Percentiles rank a stretch among this genome's conserved stretches.
phyloP scores from a whole-genome alignment of 2,888 invertebrate genomes.

The Eurois occulta region DNA sequence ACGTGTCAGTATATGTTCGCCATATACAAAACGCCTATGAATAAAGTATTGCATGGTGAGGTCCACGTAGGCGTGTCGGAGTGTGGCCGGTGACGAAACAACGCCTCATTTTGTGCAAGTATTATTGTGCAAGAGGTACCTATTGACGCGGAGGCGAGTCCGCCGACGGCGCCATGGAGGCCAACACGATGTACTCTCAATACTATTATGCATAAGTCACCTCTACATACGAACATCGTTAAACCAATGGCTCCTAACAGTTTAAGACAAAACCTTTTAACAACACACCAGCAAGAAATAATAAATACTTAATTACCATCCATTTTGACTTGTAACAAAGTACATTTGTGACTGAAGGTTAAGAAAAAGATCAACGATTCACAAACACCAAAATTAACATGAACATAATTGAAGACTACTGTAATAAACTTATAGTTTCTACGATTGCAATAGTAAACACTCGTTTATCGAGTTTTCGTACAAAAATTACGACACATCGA shows the following conservation, averaged over 20 bases:
- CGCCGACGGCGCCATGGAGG: slow-evolving; percentile 77
- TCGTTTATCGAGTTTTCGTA: slow-evolving; percentile 60
- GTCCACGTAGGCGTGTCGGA: slow-evolving; percentile 84
- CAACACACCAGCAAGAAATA: slow-evolving; percentile 41
- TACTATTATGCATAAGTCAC: slow-evolving; percentile 66
- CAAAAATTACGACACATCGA: slow-evolving; percentile 57
- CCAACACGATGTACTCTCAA: slow-evolving; percentile 72
- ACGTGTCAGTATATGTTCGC: slow-evolving; percentile 35
- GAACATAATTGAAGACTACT: slow-evolving; percentile 20
- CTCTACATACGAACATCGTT: slow-evolving; percentile 48
- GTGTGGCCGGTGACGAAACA: slow-evolving; percentile 85
- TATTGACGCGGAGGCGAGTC: slow-evolving; percentile 82
- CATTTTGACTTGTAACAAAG: slow-evolving; percentile 42
- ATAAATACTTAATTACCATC: slow-evolving; percentile 47
- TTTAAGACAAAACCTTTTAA: slow-evolving; percentile 50
- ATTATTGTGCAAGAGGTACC: slow-evolving; percentile 86
- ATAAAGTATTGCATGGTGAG: slow-evolving; percentile 76
- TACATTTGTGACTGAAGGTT: slow-evolving; percentile 52
- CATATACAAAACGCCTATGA: slow-evolving; percentile 65
- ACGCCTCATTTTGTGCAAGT: slow-evolving; percentile 85
- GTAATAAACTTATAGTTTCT: slow-evolving; percentile 49
- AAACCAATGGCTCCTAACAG: slow-evolving; percentile 41
- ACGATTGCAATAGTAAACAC: slow-evolving; percentile 53
- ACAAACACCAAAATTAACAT: slow-evolving; percentile 29
- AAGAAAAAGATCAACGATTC: slow-evolving; percentile 42